A percentile compares a stretch with the other conserved stretches of the same genome.
phyloP scores from a whole-genome alignment of 2,797 vertebrate species.

The Eupleurogrammus muticus region DNA sequence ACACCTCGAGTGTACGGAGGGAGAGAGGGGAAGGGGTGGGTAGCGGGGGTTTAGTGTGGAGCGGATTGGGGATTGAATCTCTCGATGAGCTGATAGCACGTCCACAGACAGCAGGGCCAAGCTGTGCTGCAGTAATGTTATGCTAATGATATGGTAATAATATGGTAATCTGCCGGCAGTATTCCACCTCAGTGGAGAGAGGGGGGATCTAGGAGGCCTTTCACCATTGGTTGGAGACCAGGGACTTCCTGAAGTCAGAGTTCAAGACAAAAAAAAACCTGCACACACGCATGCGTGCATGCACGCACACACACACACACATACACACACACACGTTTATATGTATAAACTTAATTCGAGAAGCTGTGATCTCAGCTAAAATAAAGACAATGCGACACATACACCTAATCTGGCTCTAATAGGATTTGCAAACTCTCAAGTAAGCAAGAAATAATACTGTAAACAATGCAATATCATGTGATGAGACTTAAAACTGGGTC shows the following conservation, averaged over 20 bases:
- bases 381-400: slow-evolving; percentile 67
- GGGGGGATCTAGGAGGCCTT: slow-evolving; percentile 79
- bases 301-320: slow-evolving; percentile 10
- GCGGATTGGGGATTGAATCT: slow-evolving; percentile 78
- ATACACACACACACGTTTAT: not conserved
- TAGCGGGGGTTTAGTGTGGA: slow-evolving; percentile 27
- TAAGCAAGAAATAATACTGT: slow-evolving; percentile 73
- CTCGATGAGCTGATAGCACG: slow-evolving; percentile 81
- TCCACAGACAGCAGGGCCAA: slow-evolving; percentile 78
- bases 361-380: slow-evolving; percentile 64
- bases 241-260: slow-evolving; percentile 80
- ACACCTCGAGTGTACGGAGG: slow-evolving; percentile 69
- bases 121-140: slow-evolving; percentile 79
- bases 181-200: slow-evolving; percentile 82
- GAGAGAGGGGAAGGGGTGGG: slow-evolving; percentile 8
- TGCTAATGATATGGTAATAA: slow-evolving; percentile 85
- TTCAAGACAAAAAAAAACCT: slow-evolving; percentile 66
- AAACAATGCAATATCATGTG: slow-evolving; percentile 64
- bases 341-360: slow-evolving; percentile 38
- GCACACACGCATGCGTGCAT: not conserved
- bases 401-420: slow-evolving; percentile 71
- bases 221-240: slow-evolving; percentile 82
- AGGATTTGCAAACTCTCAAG: slow-evolving; percentile 73
- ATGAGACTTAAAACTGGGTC: slow-evolving; percentile 54
- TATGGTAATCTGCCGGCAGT: slow-evolving; percentile 83